Percentiles rank a stretch among this genome's conserved stretches.
These are phyloP conservation scores for Agapetus fuscipes DNA, from an alignment of 2,888 invertebrate species.

Conservation along the genomic window DNA sequence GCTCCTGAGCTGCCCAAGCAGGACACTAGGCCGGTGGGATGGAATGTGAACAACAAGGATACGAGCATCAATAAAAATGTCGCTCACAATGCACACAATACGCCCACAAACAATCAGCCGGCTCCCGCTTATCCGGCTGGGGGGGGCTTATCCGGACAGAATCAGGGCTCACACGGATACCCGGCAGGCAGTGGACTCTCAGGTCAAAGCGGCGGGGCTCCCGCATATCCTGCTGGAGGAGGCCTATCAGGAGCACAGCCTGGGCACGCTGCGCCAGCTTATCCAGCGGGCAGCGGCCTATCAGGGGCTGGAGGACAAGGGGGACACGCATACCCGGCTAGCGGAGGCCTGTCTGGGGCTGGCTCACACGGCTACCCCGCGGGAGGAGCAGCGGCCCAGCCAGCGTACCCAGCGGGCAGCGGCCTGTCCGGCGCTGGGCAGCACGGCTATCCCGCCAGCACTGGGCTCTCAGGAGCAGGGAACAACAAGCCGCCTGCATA, in stretches of 20 bases:
- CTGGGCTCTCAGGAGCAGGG: conserved; percentile 4
- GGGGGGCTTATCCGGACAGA: conserved; percentile 8
- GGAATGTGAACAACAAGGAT: conserved; percentile 15
- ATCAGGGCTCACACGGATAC: conserved; percentile 16
- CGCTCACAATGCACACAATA: conserved; percentile 4
- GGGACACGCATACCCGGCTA: conserved; percentile 5
- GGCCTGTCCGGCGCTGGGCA: conserved; percentile 10
- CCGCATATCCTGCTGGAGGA: conserved; percentile 13
- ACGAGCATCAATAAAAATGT: conserved; percentile 9
- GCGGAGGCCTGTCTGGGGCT: conserved; percentile 5
- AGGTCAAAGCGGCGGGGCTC: conserved; percentile 2
- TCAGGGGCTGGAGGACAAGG: conserved; percentile 1
- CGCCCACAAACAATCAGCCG: conserved; percentile 2
- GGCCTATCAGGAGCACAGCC: conserved; percentile 31
- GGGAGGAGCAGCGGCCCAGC: neutral
- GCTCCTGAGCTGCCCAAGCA: conserved; percentile 9
- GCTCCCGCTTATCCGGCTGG: conserved; percentile 7
- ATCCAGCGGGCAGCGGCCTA: conserved; percentile 8
- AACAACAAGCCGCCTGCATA: conserved; percentile 4
- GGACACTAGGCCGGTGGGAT: conserved; percentile 6
- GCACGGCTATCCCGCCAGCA: conserved; percentile 3
- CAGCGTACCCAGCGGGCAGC: conserved; percentile 10
- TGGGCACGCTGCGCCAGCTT: conserved; percentile 23
- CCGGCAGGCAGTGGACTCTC: conserved; percentile 23
- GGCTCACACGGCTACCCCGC: too few species aligned